Evolutionary conservation across 2,888 invertebrate species (phyloP).

Genomic region (Drosophila limbata): DNA sequence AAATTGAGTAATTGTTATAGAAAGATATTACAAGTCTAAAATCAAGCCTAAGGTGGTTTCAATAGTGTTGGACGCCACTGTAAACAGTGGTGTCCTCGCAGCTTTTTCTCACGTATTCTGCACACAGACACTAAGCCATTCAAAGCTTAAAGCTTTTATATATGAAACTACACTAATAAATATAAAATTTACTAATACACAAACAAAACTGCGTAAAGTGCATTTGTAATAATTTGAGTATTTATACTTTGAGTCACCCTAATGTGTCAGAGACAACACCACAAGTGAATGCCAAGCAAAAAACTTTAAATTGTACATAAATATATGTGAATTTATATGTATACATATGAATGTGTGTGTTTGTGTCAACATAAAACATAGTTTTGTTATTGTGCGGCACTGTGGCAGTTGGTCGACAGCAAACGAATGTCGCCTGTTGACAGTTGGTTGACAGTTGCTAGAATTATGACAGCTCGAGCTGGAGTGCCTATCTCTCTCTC

Average conservation of each 20-base stretch:
- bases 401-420: constrained; percentile 20
- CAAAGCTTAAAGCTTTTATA: background rate
- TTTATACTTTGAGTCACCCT: constrained; percentile 8
- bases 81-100: background rate
- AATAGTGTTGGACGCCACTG: background rate
- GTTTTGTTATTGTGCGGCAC: constrained; percentile 32
- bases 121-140: background rate
- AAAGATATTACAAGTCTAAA: background rate
- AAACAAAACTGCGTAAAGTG: background rate
- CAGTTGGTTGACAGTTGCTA: constrained; percentile 64
- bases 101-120: background rate
- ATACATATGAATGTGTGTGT: background rate
- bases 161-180: constrained; percentile 7
- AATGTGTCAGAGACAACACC: constrained; percentile 4
- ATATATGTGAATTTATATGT: constrained; percentile 3
- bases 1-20: no score
- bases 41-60: background rate
- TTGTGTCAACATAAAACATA: constrained; percentile 5
- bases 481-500: constrained; percentile 3
- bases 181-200: background rate
- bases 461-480: constrained; percentile 60
- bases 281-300: constrained; percentile 10
- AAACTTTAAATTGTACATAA: constrained; percentile 5
- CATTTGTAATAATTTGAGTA: background rate
- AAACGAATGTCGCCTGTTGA: constrained; percentile 54